Percentiles rank a stretch among this genome's conserved stretches.
Conservation (phyloP, 2,888 invertebrate genomes). For the Notodonta dromedarius region DNA sequence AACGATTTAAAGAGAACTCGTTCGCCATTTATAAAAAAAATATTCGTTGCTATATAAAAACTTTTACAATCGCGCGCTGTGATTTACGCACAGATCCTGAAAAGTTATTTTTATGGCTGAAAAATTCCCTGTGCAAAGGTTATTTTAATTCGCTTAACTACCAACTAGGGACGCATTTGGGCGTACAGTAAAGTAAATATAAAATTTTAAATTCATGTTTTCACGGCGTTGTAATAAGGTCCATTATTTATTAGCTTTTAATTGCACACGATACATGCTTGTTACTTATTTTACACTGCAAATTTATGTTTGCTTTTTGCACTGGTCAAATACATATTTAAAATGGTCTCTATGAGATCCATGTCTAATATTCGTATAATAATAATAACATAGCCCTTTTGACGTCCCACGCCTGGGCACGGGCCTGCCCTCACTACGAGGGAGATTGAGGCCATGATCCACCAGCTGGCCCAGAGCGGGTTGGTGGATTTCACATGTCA, state of each 20-base stretch:
- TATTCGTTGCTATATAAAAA: conserved; percentile 11
- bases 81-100: conserved; percentile 28
- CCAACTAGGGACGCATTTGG: conserved; percentile 30
- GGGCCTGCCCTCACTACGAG: no score
- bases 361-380: no score
- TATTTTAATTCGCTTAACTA: conserved; percentile 36
- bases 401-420: no score
- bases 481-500: no score
- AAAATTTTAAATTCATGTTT: conserved; percentile 18
- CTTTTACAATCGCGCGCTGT: conserved; percentile 22
- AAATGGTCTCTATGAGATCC: no score
- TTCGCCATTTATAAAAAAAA: conserved; percentile 6
- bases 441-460: no score
- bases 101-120: conserved; percentile 32
- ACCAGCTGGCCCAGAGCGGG: no score
- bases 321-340: no score
- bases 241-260: neutral
- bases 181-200: neutral
- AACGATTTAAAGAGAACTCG: neutral
- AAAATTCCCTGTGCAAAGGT: conserved; percentile 33
- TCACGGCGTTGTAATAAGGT: conserved; percentile 12
- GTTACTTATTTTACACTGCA: neutral
- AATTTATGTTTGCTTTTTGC: no score
- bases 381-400: no score
- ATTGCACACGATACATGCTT: neutral